Conservation (phyloP, 2,888 invertebrate genomes). For the Cataglyphis cursor region DNA sequence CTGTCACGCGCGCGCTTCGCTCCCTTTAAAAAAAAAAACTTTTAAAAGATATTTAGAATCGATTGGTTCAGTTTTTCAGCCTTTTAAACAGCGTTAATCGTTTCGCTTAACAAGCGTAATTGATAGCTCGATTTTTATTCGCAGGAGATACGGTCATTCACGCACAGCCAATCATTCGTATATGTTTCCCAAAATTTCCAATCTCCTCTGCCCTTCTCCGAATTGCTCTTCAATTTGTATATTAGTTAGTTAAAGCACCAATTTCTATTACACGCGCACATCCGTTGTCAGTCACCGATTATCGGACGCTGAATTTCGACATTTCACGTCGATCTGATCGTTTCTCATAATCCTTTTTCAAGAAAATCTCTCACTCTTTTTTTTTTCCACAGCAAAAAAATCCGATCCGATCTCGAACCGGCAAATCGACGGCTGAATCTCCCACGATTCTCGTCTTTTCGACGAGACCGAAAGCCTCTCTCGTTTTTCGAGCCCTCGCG, state of each 20-base stretch:
- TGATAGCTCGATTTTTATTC: conserved; percentile 12
- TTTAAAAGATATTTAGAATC: conserved; percentile 4
- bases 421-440: conserved; percentile 26
- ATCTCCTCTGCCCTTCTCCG: not conserved
- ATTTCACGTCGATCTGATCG: not conserved
- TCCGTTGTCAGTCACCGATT: conserved; percentile 4
- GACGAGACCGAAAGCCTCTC: not conserved
- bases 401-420: conserved; percentile 16
- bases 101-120: conserved; percentile 11
- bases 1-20: not conserved
- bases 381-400: not conserved
- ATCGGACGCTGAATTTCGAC: not conserved
- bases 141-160: not conserved
- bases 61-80: not conserved
- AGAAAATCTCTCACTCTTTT: conserved; percentile 19
- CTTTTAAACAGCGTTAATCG: conserved; percentile 2
- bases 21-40: not conserved
- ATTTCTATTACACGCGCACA: conserved; percentile 41
- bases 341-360: not conserved
- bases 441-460: conserved; percentile 28
- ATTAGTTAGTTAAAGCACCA: conserved; percentile 14
- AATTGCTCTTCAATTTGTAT: not conserved
- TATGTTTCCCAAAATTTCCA: not conserved
- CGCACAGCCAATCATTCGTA: not conserved
- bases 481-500: not conserved